Base-by-base conservation (phyloP, 2,113 vertebrate species). In the Callithrix jacchus region DNA sequence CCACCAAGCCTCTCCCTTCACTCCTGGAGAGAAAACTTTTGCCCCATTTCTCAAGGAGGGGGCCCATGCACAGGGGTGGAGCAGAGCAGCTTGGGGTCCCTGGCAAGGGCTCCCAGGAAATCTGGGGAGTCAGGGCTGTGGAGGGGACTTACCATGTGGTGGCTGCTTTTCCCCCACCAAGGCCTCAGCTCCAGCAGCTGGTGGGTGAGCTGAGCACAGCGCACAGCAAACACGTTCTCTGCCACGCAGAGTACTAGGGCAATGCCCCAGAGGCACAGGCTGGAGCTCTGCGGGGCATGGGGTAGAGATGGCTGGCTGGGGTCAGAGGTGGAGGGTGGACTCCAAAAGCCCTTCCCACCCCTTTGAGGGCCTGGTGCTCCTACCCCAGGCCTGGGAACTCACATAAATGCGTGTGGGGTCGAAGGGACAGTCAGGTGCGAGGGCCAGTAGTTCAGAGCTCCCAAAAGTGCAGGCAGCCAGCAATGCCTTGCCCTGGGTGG, bases 351-450 rank as follows among this genome's bases (percentile, higher is more conserved):
- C 32, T 68, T 64, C 80, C 74, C 73, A 32, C 49, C 61, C 40
- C 49, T 45, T 32, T 2, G 20, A 88, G 90, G 47, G 56, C 80
- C 47, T 20, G 25, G 27, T 10, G 16, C 40, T 32, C 74, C 61
- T 40, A 3, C 9, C 40, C 32, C 52, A 23, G 83, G 42, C 23
- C 13, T 0, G 30, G 47, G 40, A 11, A 98, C 99, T 99, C 97
- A 99, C 99, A 0, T 99, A 99, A 98, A 99, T 98, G 0, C 98
- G 98, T 0, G 99, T 99, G 84, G 99, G 99, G 92, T 99, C 99
- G 6, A 99, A 99, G 52, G 99, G 99, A 80, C 99, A 99, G 96
- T 99, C 97, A 0, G 98, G 98, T 14, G 98, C 98, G 8, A 98
- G 66, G 1, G 98, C 98, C 92, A 98, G 87, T 3, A 98, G 97